Evolutionary conservation across 2,888 invertebrate genomes (phyloP), one percentile per base, ranked within the genome.

Genomic region (Abrostola tripartita): DNA sequence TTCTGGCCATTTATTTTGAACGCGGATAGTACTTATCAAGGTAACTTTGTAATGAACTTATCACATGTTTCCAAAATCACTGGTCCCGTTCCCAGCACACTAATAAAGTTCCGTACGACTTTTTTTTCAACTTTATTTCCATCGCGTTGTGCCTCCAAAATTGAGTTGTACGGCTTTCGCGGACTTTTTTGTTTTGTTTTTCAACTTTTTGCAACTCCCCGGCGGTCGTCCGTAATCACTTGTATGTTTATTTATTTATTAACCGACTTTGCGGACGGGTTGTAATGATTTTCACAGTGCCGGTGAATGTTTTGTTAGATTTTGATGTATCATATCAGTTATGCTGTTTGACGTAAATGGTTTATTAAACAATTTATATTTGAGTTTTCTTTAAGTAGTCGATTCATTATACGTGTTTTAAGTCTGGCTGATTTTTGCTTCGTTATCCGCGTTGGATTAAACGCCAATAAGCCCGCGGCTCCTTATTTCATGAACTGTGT

Each of bases 141-240:
- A 84, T 82, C 86, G 90, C 86, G 87, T 74, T 90, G 91, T 85
- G 91, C 90, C 91, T 91, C 93, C 93, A 92, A 94, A 94, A 94
- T 94, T 94, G 93, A 94, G 93, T 93, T 94, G 93, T 94, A 90
- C 90, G 87, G 87, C 85, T 89, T 90, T 90, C 87, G 91, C 87
- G 84, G 78, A 69, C 73, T 82, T 85, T 88, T 88, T 85, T 76
- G 74, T 52, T 71, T 64, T 76, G 73, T 78, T 81, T 75, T 80
- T 88, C 84, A 65, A 68, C 85, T 87, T 90, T 91, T 92, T 91
- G 88, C 81, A 83, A 76, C 88, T 87, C 86, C 86, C 86, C 83
- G 93, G 93, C 92, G 93, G 93, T 91, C 92, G 78, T 72, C 85
- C 79, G 88, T 90, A 91, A 92, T 92, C 91, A 92, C 88, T 85